These are phyloP conservation scores for Holacanthella duospinosa DNA, from an alignment of 2,888 invertebrate species.

Conservation along the genomic window DNA sequence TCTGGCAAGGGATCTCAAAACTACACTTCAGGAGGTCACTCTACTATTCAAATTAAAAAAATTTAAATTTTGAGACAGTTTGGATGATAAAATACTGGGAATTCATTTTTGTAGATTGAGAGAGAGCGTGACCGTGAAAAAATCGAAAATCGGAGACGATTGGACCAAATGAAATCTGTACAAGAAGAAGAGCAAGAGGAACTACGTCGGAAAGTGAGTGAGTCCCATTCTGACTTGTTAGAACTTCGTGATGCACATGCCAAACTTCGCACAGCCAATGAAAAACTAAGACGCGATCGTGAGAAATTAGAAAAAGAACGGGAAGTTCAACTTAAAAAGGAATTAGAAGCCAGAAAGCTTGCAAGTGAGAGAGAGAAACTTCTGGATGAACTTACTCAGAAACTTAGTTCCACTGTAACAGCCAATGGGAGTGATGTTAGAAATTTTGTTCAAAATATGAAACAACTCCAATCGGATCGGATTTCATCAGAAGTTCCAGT, in stretches of 20 bases:
- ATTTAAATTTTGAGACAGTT: background rate
- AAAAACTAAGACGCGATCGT: slow-evolving; percentile 75
- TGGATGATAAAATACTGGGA: background rate
- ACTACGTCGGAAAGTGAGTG: slow-evolving; percentile 65
- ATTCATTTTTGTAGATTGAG: slow-evolving; percentile 59
- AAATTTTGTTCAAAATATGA: slow-evolving; percentile 32
- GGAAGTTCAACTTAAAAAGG: slow-evolving; percentile 49
- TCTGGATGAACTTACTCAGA: slow-evolving; percentile 29
- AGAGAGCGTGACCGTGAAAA: slow-evolving; percentile 80
- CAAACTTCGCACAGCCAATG: slow-evolving; percentile 78
- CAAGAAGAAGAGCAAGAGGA: slow-evolving; percentile 83
- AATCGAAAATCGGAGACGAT: slow-evolving; percentile 70
- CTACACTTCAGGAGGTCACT: slow-evolving; percentile 67
- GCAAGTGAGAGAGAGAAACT: slow-evolving; percentile 45
- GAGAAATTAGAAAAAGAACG: slow-evolving; percentile 73
- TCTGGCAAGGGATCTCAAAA: slow-evolving; percentile 71
- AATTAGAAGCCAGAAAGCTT: slow-evolving; percentile 45
- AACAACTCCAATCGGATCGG: slow-evolving; percentile 17
- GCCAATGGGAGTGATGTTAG: slow-evolving; percentile 28
- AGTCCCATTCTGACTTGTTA: slow-evolving; percentile 63
- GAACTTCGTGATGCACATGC: slow-evolving; percentile 85
- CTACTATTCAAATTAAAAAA: background rate
- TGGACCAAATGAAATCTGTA: slow-evolving; percentile 71
- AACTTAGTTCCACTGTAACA: slow-evolving; percentile 20
- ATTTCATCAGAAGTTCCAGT: slow-evolving; percentile 27